Evolutionary conservation across 1,140 invertebrate genomes (phyloP), one percentile per base, ranked within the genome.

Genomic region (Wiebesia pumilae): DNA sequence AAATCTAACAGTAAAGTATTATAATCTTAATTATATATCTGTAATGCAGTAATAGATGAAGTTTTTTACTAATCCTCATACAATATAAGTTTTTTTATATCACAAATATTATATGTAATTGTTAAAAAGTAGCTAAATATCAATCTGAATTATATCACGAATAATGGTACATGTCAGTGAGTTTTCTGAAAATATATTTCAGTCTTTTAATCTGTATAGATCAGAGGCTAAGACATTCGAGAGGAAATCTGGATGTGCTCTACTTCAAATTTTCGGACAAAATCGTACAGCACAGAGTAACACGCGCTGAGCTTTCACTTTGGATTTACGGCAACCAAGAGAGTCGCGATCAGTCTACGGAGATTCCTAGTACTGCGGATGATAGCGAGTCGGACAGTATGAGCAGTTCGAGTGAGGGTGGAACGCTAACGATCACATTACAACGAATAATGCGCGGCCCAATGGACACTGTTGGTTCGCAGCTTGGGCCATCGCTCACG

Each of bases 181-280:
- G 14, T 30, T 69, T 69, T 10, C 3, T 35, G 35, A 35, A 69
- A 75, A 75, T 43, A 38, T 21, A 75, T 43, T 38, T 43, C 38
- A 62, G 19, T 12, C 7, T 54, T 80, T 54, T 21, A 33, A 38
- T 62, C 30, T 75, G 30, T 84, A 16, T 92, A 94, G 94, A 94
- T 92, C 93, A 93, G 75, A 93, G 93, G 90, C 87, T 95, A 86
- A 92, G 94, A 87, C 94, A 95, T 86, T 92, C 92, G 27, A 92
- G 93, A 65, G 91, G 93, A 67, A 94, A 89, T 75, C 87, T 93
- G 47, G 94, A 95, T 88, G 91, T 94, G 51, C 89, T 95, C 67
- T 95, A 95, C 88, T 95, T 95, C 87, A 95, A 94, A 54, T 95
- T 95, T 87, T 95, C 95, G 47, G 94, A 95, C 77, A 95, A 95